Conservation (phyloP, 2,113 vertebrate genomes). For the Myotis lucifugus region DNA sequence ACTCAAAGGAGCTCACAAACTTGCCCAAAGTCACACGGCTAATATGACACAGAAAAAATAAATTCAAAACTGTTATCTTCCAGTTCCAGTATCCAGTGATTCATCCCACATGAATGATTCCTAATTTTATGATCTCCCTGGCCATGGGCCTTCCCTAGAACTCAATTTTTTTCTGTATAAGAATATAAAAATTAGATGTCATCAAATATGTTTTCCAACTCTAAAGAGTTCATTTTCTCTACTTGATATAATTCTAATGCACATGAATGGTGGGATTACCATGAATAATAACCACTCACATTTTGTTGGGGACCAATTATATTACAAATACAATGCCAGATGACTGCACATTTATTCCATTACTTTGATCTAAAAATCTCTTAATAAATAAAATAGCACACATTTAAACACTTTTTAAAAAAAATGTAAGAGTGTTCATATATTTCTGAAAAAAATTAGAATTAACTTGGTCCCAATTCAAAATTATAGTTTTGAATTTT, state of each 20-base stretch:
- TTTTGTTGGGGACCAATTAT: neutral
- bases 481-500: neutral
- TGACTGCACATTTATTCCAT: neutral
- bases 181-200: neutral
- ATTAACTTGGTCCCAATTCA: neutral
- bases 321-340: neutral
- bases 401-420: neutral
- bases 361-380: neutral
- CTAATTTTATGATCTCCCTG: neutral
- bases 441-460: neutral
- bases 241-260: neutral
- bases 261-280: neutral
- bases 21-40: neutral
- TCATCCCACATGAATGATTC: neutral
- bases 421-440: neutral
- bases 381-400: neutral
- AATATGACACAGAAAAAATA: neutral
- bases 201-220: slow-evolving; percentile 6
- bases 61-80: neutral
- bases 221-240: neutral
- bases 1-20: neutral
- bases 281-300: neutral
- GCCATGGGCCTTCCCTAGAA: neutral
- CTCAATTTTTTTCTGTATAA: neutral
- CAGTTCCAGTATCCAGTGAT: neutral